Conservation (phyloP, 92 coral and sea anemone species). For the Siderastrea radians region DNA sequence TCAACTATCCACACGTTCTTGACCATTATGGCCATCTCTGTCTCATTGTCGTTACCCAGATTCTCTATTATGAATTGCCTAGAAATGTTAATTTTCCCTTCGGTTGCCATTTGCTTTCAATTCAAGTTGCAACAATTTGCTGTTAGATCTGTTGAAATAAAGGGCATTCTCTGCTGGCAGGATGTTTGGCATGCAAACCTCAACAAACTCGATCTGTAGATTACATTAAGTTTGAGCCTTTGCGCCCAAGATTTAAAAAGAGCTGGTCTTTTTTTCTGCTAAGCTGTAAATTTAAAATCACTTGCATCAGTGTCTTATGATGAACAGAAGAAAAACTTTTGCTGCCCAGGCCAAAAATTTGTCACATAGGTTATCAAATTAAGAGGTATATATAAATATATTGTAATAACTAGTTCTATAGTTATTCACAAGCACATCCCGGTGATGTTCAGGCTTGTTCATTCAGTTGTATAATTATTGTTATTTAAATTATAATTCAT, state of each 20-base stretch:
- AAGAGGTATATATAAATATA: neutral
- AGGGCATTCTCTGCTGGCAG: neutral
- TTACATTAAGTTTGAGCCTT: too few relatives aligned
- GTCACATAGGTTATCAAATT: slow-evolving; percentile 46
- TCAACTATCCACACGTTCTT: too few relatives aligned
- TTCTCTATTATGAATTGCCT: too few relatives aligned
- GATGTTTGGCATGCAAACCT: neutral
- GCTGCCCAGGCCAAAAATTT: slow-evolving; percentile 14
- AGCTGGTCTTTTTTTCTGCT: neutral
- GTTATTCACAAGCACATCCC: slow-evolving; percentile 34
- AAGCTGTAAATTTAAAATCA: neutral
- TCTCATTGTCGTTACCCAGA: too few relatives aligned
- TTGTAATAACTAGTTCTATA: slow-evolving; percentile 22
- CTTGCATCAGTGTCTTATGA: too few relatives aligned
- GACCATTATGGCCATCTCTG: too few relatives aligned
- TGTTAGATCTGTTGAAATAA: neutral
- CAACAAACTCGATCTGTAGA: neutral
- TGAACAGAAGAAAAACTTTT: neutral
- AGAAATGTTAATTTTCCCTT: too few relatives aligned
- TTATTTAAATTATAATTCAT: slow-evolving; percentile 4
- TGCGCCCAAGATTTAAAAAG: neutral
- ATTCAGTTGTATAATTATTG: slow-evolving; percentile 6
- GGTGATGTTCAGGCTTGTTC: slow-evolving; percentile 36
- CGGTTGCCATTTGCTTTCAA: neutral
- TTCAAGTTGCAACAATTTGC: neutral